phyloP scores from a whole-genome alignment of 2,797 vertebrate species.

The Xenopus petersii region DNA sequence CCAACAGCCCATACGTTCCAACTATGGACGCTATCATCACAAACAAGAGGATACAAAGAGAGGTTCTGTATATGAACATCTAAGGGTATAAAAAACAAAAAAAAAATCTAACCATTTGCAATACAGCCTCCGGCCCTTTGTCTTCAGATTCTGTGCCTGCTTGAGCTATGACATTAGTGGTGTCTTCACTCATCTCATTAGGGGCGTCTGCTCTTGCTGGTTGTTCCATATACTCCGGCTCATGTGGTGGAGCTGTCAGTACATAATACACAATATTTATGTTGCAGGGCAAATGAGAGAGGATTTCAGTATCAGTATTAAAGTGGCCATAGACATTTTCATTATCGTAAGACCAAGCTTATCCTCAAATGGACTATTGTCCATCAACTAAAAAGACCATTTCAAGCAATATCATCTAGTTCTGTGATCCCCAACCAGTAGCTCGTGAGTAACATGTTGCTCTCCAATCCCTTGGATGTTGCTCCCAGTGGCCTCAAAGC shows the following conservation, averaged over 20 bases:
- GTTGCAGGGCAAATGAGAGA: too few relatives aligned
- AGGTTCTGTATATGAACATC: background rate
- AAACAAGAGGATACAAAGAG: background rate
- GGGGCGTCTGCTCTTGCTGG: slow-evolving; percentile 83
- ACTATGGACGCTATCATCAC: background rate
- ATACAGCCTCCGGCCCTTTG: slow-evolving; percentile 81
- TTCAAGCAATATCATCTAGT: too few relatives aligned
- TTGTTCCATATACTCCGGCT: slow-evolving; percentile 95
- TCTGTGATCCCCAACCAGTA: too few relatives aligned
- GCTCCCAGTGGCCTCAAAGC: too few relatives aligned
- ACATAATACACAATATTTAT: background rate
- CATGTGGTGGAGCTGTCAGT: slow-evolving; percentile 75
- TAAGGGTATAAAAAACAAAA: background rate
- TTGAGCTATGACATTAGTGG: slow-evolving; percentile 83
- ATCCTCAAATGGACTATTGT: too few relatives aligned
- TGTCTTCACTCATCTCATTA: slow-evolving; percentile 90
- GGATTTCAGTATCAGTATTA: too few relatives aligned
- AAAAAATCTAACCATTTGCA: slow-evolving; percentile 78
- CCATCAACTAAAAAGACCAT: too few relatives aligned
- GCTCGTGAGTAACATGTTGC: too few relatives aligned
- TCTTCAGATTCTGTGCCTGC: slow-evolving; percentile 82
- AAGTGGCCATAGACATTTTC: too few relatives aligned
- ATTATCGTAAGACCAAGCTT: too few relatives aligned
- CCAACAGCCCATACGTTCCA: background rate
- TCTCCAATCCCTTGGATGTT: too few relatives aligned